phyloP scores from a whole-genome alignment of 2,797 vertebrate genomes.

The Sebastes itinus region DNA sequence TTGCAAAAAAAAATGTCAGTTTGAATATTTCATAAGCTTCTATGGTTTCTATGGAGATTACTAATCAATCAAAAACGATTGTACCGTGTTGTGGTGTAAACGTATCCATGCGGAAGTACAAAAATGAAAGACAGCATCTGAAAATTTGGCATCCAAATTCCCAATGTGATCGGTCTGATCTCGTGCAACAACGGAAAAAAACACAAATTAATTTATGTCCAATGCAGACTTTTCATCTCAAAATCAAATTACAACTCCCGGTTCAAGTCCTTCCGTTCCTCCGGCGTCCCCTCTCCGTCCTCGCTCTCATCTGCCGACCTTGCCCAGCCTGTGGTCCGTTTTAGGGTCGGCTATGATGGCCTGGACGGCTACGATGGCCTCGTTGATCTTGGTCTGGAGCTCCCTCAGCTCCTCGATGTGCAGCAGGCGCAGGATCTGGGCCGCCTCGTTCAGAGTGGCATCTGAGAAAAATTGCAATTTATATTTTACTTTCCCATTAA shows the following conservation, averaged over 20 bases:
- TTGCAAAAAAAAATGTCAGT: background rate
- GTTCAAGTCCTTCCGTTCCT: constrained; percentile 23
- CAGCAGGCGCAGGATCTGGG: constrained; percentile 93
- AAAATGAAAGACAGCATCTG: background rate
- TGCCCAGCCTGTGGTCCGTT: constrained; percentile 97
- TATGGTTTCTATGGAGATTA: background rate
- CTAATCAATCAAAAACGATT: background rate
- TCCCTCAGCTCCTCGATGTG: constrained; percentile 97
- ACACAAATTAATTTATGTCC: constrained; percentile 22
- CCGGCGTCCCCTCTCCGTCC: background rate
- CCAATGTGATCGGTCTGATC: background rate
- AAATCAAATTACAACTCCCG: constrained; percentile 37
- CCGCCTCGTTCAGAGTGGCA: constrained; percentile 95
- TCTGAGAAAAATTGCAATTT: constrained; percentile 70
- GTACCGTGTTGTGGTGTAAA: background rate
- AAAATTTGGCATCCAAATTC: background rate
- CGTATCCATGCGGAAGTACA: background rate
- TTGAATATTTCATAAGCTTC: background rate
- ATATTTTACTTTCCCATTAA: background rate
- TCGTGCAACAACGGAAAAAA: constrained; percentile 23
- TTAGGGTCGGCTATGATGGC: constrained; percentile 97
- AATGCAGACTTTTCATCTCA: background rate
- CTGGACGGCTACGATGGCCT: constrained; percentile 97
- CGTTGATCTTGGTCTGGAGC: constrained; percentile 97
- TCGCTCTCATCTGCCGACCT: constrained; percentile 92